Conservation (phyloP, 2,797 vertebrate species). For the Scyliorhinus canicula region DNA sequence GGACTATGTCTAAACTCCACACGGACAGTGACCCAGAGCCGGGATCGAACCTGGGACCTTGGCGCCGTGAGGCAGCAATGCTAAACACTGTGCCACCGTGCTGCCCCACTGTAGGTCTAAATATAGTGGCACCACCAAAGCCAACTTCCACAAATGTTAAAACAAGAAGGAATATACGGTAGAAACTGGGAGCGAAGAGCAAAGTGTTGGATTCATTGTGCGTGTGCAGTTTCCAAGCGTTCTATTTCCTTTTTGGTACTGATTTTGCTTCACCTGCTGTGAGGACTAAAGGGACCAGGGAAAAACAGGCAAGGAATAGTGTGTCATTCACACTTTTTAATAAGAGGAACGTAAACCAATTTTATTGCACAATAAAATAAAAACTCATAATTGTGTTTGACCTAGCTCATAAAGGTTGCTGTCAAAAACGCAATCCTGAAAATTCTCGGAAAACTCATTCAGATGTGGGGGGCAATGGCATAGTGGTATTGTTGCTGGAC, state of each 20-base stretch:
- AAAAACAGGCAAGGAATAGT: background rate
- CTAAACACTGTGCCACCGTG: too few species aligned
- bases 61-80: too few species aligned
- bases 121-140: background rate
- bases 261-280: background rate
- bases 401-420: background rate
- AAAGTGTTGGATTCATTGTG: background rate
- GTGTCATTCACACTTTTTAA: background rate
- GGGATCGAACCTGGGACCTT: too few species aligned
- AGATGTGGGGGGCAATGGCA: too few species aligned
- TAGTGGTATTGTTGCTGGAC: too few species aligned
- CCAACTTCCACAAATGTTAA: background rate
- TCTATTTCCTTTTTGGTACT: background rate
- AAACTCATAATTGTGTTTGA: background rate
- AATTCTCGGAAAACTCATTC: background rate
- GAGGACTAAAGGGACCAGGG: background rate
- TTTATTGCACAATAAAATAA: constrained; percentile 2
- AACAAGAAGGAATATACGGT: background rate
- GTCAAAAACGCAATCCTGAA: background rate
- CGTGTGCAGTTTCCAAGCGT: background rate
- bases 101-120: too few species aligned
- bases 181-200: background rate
- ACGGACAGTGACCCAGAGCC: too few species aligned
- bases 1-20: too few species aligned
- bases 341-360: background rate